Conservation (phyloP, 1,140 invertebrate genomes). For the Zaprionus davidi region DNA sequence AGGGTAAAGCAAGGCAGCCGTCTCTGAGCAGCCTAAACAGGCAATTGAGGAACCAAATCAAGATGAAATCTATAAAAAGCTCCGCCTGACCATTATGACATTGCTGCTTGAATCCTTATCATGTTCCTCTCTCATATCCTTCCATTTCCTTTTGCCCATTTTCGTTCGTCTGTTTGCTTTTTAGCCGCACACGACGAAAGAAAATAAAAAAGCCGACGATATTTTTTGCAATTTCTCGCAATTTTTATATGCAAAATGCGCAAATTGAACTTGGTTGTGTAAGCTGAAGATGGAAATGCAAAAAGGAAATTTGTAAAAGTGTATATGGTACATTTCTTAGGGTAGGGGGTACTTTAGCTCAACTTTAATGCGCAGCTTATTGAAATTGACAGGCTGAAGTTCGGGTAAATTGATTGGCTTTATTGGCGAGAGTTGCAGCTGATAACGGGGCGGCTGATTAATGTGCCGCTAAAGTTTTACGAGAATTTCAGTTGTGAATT, state of each 20-base stretch:
- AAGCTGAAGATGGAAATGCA: background rate
- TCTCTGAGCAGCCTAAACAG: background rate
- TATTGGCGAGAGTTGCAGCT: slow-evolving; percentile 4
- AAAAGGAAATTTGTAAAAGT: background rate
- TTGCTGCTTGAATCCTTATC: slow-evolving; percentile 12
- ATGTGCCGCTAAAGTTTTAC: background rate
- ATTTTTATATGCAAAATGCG: slow-evolving; percentile 39
- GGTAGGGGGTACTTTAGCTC: slow-evolving; percentile 13
- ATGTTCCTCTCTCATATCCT: background rate
- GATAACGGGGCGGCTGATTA: slow-evolving; percentile 15
- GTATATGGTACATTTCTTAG: background rate
- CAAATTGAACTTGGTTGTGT: slow-evolving; percentile 21
- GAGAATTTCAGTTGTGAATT: background rate
- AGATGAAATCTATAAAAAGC: slow-evolving; percentile 28
- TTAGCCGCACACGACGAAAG: background rate
- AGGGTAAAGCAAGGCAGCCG: background rate
- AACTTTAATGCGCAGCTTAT: slow-evolving; percentile 51
- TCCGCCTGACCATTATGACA: slow-evolving; percentile 9
- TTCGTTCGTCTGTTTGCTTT: background rate
- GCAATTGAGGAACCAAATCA: slow-evolving; percentile 22
- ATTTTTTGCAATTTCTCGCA: slow-evolving; percentile 31
- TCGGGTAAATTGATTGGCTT: slow-evolving; percentile 64
- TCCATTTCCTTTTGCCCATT: background rate
- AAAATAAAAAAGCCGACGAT: slow-evolving; percentile 15
- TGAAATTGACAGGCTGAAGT: slow-evolving; percentile 64